Evolutionary conservation across 2,888 invertebrate genomes (phyloP).

Genomic region (Mylabris sibirica): DNA sequence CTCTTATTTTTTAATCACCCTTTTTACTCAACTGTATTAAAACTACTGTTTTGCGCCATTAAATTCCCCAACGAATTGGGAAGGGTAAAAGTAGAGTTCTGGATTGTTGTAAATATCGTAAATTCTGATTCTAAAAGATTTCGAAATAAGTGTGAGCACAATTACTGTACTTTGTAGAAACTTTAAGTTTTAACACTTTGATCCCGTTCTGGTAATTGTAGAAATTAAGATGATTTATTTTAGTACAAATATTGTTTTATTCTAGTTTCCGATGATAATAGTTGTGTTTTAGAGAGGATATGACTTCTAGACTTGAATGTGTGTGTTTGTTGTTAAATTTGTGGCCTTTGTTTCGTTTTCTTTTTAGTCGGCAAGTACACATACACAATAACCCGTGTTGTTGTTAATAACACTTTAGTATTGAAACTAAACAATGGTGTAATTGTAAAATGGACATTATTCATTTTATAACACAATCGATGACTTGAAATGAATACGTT

Average conservation of each 20-base stretch:
- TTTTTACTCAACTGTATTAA: no score
- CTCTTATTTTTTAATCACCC: no score
- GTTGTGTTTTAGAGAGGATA: neutral
- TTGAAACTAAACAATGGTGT: constrained; percentile 39
- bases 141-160: no score
- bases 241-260: neutral
- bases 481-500: constrained; percentile 42
- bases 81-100: no score
- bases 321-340: constrained; percentile 6
- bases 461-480: constrained; percentile 41
- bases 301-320: neutral
- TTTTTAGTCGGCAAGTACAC: neutral
- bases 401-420: constrained; percentile 33
- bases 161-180: no score
- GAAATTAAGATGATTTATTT: neutral
- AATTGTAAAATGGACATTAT: constrained; percentile 39
- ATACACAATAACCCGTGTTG: neutral
- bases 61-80: no score
- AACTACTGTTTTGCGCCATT: no score
- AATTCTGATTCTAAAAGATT: no score
- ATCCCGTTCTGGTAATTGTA: neutral
- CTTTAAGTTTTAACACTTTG: no score
- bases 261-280: neutral
- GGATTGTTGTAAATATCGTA: no score
- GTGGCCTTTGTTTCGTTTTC: neutral